Conservation (phyloP, 2,797 vertebrate species). For the Labeo calbasu region DNA sequence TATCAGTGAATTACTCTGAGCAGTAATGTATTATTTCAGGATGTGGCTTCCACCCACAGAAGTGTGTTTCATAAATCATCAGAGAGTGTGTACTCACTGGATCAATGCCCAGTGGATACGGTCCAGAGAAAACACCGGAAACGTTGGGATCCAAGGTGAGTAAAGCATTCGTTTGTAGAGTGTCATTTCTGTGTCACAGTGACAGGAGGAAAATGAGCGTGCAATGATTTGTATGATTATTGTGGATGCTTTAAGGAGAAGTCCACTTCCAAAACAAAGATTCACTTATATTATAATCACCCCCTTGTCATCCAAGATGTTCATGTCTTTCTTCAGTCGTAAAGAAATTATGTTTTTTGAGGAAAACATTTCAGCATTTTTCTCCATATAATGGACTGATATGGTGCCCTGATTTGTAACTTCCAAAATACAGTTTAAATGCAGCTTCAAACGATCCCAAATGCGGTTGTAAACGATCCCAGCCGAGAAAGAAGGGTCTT, state of each 20-base stretch:
- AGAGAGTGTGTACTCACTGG: slow-evolving; percentile 81
- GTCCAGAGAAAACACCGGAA: slow-evolving; percentile 88
- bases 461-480: too few species aligned
- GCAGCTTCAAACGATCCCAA: too few species aligned
- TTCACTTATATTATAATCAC: too few species aligned
- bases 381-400: too few species aligned
- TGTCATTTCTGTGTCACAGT: slow-evolving; percentile 75
- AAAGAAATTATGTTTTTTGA: too few species aligned
- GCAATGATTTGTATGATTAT: neutral
- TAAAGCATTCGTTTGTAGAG: slow-evolving; percentile 74
- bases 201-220: slow-evolving; percentile 28
- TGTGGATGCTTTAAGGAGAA: neutral
- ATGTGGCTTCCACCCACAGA: slow-evolving; percentile 1
- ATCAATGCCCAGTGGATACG: slow-evolving; percentile 93
- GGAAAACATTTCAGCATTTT: too few species aligned
- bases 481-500: too few species aligned
- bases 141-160: slow-evolving; percentile 88
- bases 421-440: too few species aligned
- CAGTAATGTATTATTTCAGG: neutral
- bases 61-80: slow-evolving; percentile 1
- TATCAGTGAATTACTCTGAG: neutral
- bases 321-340: too few species aligned
- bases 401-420: too few species aligned
- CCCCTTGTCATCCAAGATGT: too few species aligned
- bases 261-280: too few species aligned